Evolutionary conservation across 2,888 invertebrate genomes (phyloP).

Genomic region (Amblyteles armatorius): DNA sequence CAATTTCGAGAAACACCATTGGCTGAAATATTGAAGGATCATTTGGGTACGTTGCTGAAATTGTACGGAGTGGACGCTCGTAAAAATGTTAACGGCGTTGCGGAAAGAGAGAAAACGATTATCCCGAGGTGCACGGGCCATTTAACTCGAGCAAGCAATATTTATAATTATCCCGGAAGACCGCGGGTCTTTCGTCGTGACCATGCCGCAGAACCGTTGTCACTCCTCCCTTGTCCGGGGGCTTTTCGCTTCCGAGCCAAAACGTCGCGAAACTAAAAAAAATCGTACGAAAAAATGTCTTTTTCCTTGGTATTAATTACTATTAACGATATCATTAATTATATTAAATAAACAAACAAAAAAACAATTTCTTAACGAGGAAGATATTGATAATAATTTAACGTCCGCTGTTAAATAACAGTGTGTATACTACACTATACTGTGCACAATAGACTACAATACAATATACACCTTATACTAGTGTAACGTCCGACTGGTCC

Average conservation of each 20-base stretch:
- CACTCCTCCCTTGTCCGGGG: conserved; percentile 37
- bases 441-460: not conserved
- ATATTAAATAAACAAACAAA: no score
- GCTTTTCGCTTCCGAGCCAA: conserved; percentile 4
- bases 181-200: conserved; percentile 65
- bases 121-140: conserved; percentile 81
- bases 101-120: conserved; percentile 71
- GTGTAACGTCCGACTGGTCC: not conserved
- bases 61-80: conserved; percentile 46
- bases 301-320: not conserved
- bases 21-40: not conserved
- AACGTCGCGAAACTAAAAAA: not conserved
- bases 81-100: conserved; percentile 55
- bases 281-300: not conserved
- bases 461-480: not conserved
- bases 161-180: conserved; percentile 82
- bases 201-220: conserved; percentile 48
- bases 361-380: no score
- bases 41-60: not conserved
- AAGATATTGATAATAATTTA: no score
- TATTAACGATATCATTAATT: no score
- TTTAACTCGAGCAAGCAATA: conserved; percentile 81
- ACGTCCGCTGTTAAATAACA: no score
- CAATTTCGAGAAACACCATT: not conserved
- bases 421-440: not conserved